Conservation (phyloP, 2,797 vertebrate genomes). For the Periparus ater region DNA sequence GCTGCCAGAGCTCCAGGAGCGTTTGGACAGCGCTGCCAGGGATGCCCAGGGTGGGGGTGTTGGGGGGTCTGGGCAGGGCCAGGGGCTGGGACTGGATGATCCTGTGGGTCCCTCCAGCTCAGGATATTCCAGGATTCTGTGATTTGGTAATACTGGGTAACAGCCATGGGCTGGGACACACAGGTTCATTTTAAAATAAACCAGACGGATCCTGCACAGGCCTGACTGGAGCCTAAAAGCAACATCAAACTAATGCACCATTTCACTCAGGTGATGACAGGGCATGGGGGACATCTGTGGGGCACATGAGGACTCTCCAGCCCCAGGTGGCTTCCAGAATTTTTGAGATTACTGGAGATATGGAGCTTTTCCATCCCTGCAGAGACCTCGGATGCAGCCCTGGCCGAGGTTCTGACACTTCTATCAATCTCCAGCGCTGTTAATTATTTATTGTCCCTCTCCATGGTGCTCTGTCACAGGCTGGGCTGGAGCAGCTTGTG, state of each 20-base stretch:
- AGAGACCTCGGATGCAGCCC: background rate
- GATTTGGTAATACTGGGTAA: background rate
- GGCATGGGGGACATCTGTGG: fast-evolving
- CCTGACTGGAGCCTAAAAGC: background rate
- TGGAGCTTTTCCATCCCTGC: background rate
- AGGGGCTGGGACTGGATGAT: background rate
- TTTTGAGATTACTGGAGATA: fast-evolving
- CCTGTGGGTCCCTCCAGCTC: fast-evolving
- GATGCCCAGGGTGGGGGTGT: fast-evolving
- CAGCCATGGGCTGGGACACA: background rate
- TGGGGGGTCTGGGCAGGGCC: background rate
- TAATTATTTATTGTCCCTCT: constrained; percentile 3
- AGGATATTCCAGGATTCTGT: background rate
- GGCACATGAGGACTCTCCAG: background rate
- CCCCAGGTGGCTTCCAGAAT: background rate
- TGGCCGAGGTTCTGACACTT: background rate
- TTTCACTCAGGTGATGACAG: background rate
- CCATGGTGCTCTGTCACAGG: background rate
- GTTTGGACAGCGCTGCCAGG: background rate
- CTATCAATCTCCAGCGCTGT: background rate
- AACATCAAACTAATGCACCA: background rate
- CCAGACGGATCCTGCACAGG: background rate
- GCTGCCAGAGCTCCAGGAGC: background rate
- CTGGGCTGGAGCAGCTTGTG: background rate
- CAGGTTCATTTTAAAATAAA: background rate